These are phyloP conservation scores for Molossus alvarezi DNA, from an alignment of 2,797 vertebrate species.

Conservation along the genomic window DNA sequence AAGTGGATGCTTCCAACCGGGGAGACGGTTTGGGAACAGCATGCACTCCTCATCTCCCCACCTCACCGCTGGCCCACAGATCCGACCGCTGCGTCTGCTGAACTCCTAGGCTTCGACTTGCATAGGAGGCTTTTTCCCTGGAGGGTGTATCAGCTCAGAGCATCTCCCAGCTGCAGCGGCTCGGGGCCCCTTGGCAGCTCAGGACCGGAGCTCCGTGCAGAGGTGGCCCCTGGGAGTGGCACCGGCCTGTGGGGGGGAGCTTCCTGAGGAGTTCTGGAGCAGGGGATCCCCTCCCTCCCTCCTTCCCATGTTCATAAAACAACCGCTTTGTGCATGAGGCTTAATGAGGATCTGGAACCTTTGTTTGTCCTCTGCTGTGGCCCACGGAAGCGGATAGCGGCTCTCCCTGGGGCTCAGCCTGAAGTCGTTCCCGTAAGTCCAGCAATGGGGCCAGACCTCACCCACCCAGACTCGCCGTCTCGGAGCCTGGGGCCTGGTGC, in stretches of 20 bases:
- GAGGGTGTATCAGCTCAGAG: not conserved
- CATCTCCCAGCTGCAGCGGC: accelerated
- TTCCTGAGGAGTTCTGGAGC: not conserved
- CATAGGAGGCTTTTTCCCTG: not conserved
- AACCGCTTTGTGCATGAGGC: not conserved
- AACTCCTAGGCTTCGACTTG: not conserved
- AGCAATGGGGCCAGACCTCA: accelerated
- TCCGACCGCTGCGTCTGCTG: not conserved
- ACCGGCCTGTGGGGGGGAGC: not conserved
- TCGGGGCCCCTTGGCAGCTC: not conserved
- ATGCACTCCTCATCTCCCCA: not conserved
- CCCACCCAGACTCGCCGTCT: accelerated
- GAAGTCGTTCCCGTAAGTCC: accelerated
- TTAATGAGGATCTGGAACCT: slow-evolving; percentile 12
- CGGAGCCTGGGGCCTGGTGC: accelerated
- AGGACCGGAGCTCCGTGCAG: not conserved
- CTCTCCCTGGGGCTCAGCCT: not conserved
- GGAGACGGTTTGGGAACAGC: not conserved
- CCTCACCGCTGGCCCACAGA: not conserved
- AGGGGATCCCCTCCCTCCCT: not conserved
- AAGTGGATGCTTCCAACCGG: slow-evolving; percentile 56
- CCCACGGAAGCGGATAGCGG: not conserved
- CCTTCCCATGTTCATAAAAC: not conserved
- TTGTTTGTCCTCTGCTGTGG: not conserved
- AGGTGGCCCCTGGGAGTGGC: not conserved